Conservation (phyloP, 2,113 vertebrate genomes). For the Paracanthobrama guichenoti region DNA sequence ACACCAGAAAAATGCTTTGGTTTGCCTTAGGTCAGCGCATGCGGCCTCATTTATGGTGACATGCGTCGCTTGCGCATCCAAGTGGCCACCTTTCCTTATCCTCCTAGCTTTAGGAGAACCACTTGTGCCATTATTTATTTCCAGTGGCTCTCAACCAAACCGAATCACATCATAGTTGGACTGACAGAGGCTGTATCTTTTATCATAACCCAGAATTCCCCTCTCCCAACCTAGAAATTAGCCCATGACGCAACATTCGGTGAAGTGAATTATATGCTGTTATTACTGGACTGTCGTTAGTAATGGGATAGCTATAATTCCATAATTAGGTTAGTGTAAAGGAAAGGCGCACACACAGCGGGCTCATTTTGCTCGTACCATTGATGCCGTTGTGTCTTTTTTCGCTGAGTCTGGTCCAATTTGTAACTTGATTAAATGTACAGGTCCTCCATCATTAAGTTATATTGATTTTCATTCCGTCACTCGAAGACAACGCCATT, state of each 20-base stretch:
- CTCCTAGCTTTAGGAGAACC: neutral
- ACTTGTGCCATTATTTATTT: constrained; percentile 5
- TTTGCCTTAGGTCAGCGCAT: constrained; percentile 48
- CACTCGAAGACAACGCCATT: constrained; percentile 43
- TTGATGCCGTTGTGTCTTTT: constrained; percentile 40
- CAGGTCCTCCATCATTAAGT: constrained; percentile 59
- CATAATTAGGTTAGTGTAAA: constrained; percentile 49
- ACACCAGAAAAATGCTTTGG: constrained; percentile 54
- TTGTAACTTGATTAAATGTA: constrained; percentile 65
- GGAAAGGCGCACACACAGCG: constrained; percentile 6
- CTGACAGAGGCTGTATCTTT: constrained; percentile 7
- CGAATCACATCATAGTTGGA: constrained; percentile 36
- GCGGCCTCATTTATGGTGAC: neutral
- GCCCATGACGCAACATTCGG: constrained; percentile 35
- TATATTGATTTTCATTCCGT: constrained; percentile 68
- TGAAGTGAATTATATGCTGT: constrained; percentile 40
- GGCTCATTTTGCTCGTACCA: constrained; percentile 29
- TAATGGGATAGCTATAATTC: constrained; percentile 44
- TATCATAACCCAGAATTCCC: constrained; percentile 35
- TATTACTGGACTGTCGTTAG: constrained; percentile 45
- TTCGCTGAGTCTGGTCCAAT: constrained; percentile 48
- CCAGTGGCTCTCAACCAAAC: constrained; percentile 27
- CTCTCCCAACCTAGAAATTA: constrained; percentile 44
- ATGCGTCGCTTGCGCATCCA: neutral
- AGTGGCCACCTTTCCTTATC: neutral